Evolutionary conservation across 2,888 invertebrate genomes (phyloP), one percentile per base, ranked within the genome.

Genomic region (Candidula unifasciata): DNA sequence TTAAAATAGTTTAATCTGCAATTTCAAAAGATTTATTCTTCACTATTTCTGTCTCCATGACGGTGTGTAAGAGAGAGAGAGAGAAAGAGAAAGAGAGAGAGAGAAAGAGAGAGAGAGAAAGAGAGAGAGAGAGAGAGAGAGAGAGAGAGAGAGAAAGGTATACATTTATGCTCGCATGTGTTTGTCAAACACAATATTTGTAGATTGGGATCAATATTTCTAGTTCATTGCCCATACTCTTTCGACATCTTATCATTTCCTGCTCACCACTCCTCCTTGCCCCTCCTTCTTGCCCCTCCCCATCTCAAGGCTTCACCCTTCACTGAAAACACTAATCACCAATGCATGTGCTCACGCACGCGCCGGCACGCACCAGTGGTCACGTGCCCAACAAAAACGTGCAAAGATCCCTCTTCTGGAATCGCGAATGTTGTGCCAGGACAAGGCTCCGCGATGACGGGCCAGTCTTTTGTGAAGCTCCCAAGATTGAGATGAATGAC

Each of bases 261-360:
- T 60, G 24, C 35, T 1, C 16, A 3, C 18, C 69, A 69, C 33
- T 69, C 33, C 33, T 30, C 5, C 30, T 30, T 24, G 10, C 27
- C 27, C 8, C 30, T 18, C 30, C 18, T 24, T 3, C 30, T 24
- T 8, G 10, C 24, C 3, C 24, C 37, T 30, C 37, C 71, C 3
- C 71, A 71, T 37, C 37, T 24, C n/a, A 18, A 71, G n/a, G 24
- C 71, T 35, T 71, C 35, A 37, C 64, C 78, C 33, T n/a, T 66
- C 79, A 79, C 57, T 57, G 21, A 60, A 35, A 44, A 8, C 57
- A 35, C 33, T 77, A 57, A 64, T 66, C 66, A 52, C 37, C 64
- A 79, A 66, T 27, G 37, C 79, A 66, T 44, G 66, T 66, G 79
- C 66, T 6, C 66, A 66, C n/a, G 79, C 79, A 79, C 79, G 79